phyloP scores from a whole-genome alignment of 2,797 vertebrate genomes.

The Ispidina lecontei region DNA sequence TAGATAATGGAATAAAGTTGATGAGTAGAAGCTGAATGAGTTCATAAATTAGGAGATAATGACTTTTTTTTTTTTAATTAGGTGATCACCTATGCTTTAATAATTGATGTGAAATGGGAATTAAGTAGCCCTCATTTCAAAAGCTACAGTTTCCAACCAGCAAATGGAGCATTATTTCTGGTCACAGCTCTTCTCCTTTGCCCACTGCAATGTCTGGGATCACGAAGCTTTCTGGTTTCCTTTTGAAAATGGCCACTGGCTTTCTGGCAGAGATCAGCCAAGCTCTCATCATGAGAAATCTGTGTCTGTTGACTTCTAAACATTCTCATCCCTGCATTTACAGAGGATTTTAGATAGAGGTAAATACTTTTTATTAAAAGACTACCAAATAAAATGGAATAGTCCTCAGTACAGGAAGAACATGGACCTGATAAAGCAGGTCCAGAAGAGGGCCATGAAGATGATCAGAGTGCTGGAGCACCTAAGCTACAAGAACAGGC shows the following conservation, averaged over 20 bases:
- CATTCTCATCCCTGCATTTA: background rate
- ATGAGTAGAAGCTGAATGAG: slow-evolving; percentile 25
- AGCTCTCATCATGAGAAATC: background rate
- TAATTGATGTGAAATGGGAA: slow-evolving; percentile 42
- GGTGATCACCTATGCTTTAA: slow-evolving; percentile 1
- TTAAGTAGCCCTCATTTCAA: slow-evolving; percentile 4
- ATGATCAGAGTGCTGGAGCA: too few species aligned
- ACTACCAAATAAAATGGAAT: background rate
- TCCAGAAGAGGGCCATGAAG: too few species aligned
- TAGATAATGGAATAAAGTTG: slow-evolving; percentile 1
- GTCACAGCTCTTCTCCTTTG: background rate
- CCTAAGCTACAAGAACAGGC: too few species aligned
- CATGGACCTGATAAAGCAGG: too few species aligned
- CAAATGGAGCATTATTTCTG: background rate
- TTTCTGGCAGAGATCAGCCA: background rate
- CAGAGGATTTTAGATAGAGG: background rate
- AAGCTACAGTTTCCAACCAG: background rate
- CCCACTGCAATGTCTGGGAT: background rate
- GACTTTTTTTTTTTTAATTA: slow-evolving; percentile 48
- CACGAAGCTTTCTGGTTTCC: background rate
- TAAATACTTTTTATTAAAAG: background rate
- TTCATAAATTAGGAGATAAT: slow-evolving; percentile 43
- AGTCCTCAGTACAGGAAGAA: too few species aligned
- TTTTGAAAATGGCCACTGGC: background rate
- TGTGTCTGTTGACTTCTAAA: background rate